Base-by-base conservation (phyloP, 2,888 invertebrate species). In the Dolichomitus sp. region DNA sequence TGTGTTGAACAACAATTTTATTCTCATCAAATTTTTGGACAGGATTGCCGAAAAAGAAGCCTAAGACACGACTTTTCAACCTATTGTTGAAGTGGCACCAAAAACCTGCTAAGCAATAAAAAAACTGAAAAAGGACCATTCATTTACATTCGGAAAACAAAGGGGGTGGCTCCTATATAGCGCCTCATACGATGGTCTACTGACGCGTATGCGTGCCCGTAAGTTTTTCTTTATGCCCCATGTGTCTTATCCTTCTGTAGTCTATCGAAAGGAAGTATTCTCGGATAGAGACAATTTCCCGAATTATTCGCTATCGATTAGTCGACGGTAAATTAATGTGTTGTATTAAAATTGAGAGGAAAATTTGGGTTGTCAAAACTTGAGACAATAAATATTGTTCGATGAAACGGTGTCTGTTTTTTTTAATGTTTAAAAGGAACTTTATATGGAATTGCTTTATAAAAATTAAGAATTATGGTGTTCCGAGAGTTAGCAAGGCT, bases 91-190 rank as follows among this genome's bases (percentile, higher is more conserved):
- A n/a, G n/a, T n/a, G n/a, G n/a, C n/a, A n/a, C n/a, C n/a, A n/a
- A n/a, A n/a, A n/a, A n/a, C n/a, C n/a, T n/a, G n/a, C n/a, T n/a
- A n/a, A n/a, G n/a, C n/a, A n/a, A n/a, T n/a, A n/a, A n/a, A n/a
- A n/a, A n/a, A n/a, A n/a, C n/a, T n/a, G n/a, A n/a, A n/a, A n/a
- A n/a, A 88, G 90, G 90, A 87, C 90, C 90, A 90, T 91, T 93
- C 92, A 92, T 93, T 93, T 93, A 90, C 92, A 93, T 92, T 91
- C 87, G 91, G 91, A 91, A 93, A 93, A 93, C 92, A 92, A 92
- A 92, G 91, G 90, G 91, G 83, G 74, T 82, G 85, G 87, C 45
- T 23, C 65, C 37, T 23, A 45, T 23, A 14, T 17, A 23, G 37
- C 57, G 30, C 54, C 30, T 17, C 45, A 37, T 17, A 65, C 76